phyloP scores from a whole-genome alignment of 2,888 invertebrate genomes.

The Leptothorax acervorum region DNA sequence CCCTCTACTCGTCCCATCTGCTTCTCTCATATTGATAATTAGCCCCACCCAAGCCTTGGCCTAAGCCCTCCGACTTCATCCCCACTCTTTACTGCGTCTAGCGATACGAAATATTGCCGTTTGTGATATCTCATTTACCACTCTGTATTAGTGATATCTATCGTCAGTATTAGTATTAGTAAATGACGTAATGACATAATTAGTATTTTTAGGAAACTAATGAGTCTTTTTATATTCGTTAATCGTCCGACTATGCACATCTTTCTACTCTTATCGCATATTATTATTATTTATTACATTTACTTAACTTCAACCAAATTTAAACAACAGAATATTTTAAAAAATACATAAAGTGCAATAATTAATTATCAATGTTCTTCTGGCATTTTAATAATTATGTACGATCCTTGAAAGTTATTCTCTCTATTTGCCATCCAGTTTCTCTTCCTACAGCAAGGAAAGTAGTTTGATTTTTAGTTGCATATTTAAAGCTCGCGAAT shows the following conservation, averaged over 20 bases:
- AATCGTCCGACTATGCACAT: neutral
- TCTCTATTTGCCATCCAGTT: neutral
- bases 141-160: neutral
- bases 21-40: conserved; percentile 64
- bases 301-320: neutral
- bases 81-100: conserved; percentile 44
- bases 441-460: neutral
- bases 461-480: conserved; percentile 2
- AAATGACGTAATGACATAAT: conserved; percentile 10
- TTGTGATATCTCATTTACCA: conserved; percentile 66
- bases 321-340: neutral
- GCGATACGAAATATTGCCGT: conserved; percentile 67
- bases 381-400: neutral
- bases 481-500: conserved; percentile 69
- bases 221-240: neutral
- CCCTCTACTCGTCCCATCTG: neutral
- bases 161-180: conserved; percentile 37
- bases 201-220: neutral
- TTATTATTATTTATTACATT: neutral
- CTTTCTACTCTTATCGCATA: neutral
- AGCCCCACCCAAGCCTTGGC: conserved; percentile 43
- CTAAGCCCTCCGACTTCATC: conserved; percentile 53
- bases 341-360: neutral
- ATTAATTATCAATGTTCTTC: neutral
- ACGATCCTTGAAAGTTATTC: neutral